Evolutionary conservation across 2,888 invertebrate genomes (phyloP), one percentile per base, ranked within the genome.

Genomic region (Parthenolecanium corni): DNA sequence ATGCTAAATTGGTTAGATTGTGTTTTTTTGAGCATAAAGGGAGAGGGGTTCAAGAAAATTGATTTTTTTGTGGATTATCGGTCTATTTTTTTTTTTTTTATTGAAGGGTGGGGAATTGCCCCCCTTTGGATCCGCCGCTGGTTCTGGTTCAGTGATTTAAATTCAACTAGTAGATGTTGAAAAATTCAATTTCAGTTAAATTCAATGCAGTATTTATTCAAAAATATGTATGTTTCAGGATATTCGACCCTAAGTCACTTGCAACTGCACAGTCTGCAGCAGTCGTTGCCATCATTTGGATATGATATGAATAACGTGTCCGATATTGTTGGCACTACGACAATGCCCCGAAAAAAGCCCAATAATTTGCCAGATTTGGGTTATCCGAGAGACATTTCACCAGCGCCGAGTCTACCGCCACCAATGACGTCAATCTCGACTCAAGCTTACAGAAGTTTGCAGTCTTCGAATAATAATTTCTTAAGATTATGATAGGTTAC

Each of bases 361-460:
- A 12, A 36, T 2, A 36, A 61, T 3, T 24, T 56, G 16, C 46
- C 42, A 36, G 49, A 61, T 51, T 21, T 9, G 11, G 54, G 21
- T 40, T 54, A 42, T 9, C 20, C 31, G 16, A n/a, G 36, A 1
- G 61, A 36, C 5, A 46, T 6, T 1, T 61, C 61, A 3, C 61
- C 61, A 14, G 49, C 61, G 11, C 61, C 61, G 3, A 61, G 49
- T 4, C n/a, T 61, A n/a, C 61, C 61, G 6, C 61, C 61, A 5
- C 61, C 61, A 6, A 61, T 61, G 61, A 49, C 61, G 21, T 11
- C 49, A 1, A 49, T 49, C 11, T 49, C 49, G 23, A 49, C 49
- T 5, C 20, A 49, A 11, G 20, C 49, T 23, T 49, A 49, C 14
- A 5, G 23, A 23, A 49, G 49, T 49, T 23, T 49, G 14, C 49